phyloP scores from a whole-genome alignment of 92 coral and sea anemone genomes.

The Galaxea fascicularis region DNA sequence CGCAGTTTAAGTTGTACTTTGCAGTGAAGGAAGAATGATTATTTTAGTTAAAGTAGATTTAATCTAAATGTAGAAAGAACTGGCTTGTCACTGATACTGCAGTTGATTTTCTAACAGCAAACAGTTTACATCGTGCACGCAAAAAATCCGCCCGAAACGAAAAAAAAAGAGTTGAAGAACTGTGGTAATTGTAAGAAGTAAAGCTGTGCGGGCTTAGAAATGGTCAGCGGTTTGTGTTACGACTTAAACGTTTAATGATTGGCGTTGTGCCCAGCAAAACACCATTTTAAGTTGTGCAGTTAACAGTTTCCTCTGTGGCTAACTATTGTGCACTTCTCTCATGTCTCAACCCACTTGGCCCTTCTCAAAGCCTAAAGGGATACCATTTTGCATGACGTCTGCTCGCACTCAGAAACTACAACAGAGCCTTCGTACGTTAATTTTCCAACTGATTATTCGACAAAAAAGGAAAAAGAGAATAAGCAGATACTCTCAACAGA shows the following conservation, averaged over 20 bases:
- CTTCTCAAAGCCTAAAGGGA: neutral
- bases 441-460: neutral
- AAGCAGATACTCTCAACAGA: too few species aligned
- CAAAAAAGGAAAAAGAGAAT: too few species aligned
- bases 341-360: too few species aligned
- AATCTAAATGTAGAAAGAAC: neutral
- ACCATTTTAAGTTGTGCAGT: too few species aligned
- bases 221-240: too few species aligned
- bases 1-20: neutral
- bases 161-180: neutral
- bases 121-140: neutral
- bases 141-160: neutral
- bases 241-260: too few species aligned
- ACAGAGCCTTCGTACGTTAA: too few species aligned
- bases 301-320: too few species aligned
- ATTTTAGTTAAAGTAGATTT: slow-evolving; percentile 6
- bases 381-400: neutral
- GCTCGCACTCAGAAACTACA: neutral
- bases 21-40: neutral
- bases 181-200: too few species aligned
- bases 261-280: too few species aligned
- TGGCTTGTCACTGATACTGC: neutral
- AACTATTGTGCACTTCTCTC: too few species aligned
- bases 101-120: neutral
- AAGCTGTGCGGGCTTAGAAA: too few species aligned